Evolutionary conservation across 2,797 vertebrate species (phyloP).

Genomic region (Periparus ater): DNA sequence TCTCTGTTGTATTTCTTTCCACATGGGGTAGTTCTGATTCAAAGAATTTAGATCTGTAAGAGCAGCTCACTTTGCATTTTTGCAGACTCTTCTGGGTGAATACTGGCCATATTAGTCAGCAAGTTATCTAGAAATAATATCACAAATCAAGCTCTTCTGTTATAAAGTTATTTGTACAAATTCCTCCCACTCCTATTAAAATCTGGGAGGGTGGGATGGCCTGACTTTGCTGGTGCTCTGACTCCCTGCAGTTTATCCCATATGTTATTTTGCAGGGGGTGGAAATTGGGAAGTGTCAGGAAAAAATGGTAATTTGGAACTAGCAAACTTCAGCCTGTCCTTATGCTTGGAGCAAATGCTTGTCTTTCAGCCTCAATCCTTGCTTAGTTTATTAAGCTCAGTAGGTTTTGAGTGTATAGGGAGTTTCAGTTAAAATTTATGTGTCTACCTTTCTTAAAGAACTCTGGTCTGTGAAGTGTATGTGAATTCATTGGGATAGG

Average conservation of each 20-base stretch:
- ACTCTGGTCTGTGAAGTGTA: neutral
- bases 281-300: neutral
- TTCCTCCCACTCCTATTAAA: neutral
- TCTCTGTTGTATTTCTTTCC: neutral
- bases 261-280: fast-evolving
- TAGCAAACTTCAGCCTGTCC: neutral
- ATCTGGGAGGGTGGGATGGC: neutral
- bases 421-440: neutral
- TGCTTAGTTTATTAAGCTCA: neutral
- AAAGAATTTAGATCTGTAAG: neutral
- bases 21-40: neutral
- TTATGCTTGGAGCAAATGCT: neutral
- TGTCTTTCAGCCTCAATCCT: neutral
- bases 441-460: neutral
- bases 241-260: neutral
- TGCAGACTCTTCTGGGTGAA: neutral
- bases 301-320: neutral
- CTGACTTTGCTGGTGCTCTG: neutral
- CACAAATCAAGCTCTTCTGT: neutral
- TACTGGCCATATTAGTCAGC: neutral
- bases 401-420: neutral
- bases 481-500: neutral
- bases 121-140: neutral
- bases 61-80: neutral
- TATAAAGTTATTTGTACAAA: neutral